Conservation (phyloP, 2,888 invertebrate genomes). For the Salpingus planirostris region DNA sequence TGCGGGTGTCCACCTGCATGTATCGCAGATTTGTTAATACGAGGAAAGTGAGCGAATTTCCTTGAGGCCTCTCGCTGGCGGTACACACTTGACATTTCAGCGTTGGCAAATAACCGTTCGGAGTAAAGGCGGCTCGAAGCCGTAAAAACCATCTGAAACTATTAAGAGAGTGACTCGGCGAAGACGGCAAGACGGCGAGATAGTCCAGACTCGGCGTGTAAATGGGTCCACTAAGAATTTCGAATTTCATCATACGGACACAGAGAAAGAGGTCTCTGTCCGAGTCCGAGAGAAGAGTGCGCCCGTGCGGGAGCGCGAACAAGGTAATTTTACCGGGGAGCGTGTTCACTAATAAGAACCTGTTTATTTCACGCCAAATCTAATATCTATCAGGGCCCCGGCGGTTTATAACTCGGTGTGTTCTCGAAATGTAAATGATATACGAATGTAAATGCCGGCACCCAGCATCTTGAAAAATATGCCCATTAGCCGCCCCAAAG, state of each 20-base stretch:
- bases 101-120: constrained; percentile 10
- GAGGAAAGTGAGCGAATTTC: too few species aligned
- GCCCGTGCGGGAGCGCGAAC: too few species aligned
- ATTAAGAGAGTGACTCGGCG: constrained; percentile 14
- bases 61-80: too few species aligned
- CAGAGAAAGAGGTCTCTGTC: too few species aligned
- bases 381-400: constrained; percentile 13
- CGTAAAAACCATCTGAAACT: constrained; percentile 12
- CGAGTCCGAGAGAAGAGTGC: too few species aligned
- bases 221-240: too few species aligned
- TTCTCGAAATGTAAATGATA: constrained; percentile 7
- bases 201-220: too few species aligned
- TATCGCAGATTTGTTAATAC: too few species aligned
- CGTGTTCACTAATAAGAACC: constrained; percentile 7
- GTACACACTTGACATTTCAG: constrained; percentile 11
- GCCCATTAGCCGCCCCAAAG: constrained; percentile 7
- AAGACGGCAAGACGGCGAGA: constrained; percentile 10
- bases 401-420: constrained; percentile 1
- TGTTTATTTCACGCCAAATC: constrained; percentile 15
- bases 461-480: constrained; percentile 14
- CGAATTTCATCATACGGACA: too few species aligned
- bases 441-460: constrained; percentile 10
- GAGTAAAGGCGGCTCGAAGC: constrained; percentile 10
- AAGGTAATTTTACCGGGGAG: constrained; percentile 9
- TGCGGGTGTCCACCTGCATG: too few species aligned